Evolutionary conservation across 2,113 vertebrate genomes (phyloP), one percentile per base, ranked within the genome.

Genomic region (Petroica traversi): DNA sequence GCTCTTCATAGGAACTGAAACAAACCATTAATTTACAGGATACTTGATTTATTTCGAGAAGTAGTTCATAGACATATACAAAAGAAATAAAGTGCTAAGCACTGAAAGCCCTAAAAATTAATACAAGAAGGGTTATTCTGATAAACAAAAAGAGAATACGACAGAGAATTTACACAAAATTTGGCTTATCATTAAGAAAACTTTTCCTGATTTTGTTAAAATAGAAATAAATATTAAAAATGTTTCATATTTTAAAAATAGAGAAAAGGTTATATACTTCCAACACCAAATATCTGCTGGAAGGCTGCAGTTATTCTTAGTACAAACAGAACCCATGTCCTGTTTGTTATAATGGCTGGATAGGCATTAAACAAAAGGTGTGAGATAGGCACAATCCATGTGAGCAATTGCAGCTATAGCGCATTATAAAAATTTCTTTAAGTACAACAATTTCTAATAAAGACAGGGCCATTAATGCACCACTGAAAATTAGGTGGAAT

Each of bases 341-440:
- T 2, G 0, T 38, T 91, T 91, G 64, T 59, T 31, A 64, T 59
- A 74, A 80, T n/a, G 34, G 19, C 17, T 80, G 36, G 19, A 76
- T 9, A 73, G 18, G 33, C 31, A 58, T 73, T 51, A 49, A 89
- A 86, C 22, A 74, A 55, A 69, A 67, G 19, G 22, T 40, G 31
- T 43, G 38, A 80, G 45, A 58, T 12, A 68, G 81, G 33, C 34
- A 84, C 29, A 66, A 40, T 40, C 15, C 17, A 11, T 9, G 23
- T 16, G 19, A 26, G 34, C 25, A 91, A 75, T 55, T n/a, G 19
- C 23, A 92, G 33, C 20, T 59, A 5, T n/a, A 41, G 51, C 12
- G 33, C 0, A 0, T 61, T 7, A 41, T 11, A 67, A 61, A 46
- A 3, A 2, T 20, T 73, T 93, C 66, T 6, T 6, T 1, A 49